Percentiles rank a stretch among this genome's conserved stretches.
Evolutionary conservation across 2,888 invertebrate species (phyloP).

Genomic region (Autographa gamma): DNA sequence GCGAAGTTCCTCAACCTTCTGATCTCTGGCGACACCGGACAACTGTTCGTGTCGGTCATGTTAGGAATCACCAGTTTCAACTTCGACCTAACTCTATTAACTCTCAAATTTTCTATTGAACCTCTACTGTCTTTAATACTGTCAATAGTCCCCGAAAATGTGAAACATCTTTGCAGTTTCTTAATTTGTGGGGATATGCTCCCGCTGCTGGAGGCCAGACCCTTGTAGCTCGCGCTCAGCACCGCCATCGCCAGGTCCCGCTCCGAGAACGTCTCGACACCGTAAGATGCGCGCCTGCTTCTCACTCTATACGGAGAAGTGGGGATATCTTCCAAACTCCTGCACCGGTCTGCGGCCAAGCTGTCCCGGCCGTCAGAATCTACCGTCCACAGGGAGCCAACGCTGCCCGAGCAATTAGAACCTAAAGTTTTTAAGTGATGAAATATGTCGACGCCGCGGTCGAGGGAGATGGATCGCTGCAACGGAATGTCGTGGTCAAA

Average conservation of each 20-base stretch:
- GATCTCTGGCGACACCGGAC: constrained; percentile 70
- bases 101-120: constrained; percentile 51
- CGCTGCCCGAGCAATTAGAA: constrained; percentile 72
- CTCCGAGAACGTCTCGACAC: constrained; percentile 64
- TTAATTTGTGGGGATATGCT: constrained; percentile 75
- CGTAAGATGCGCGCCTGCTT: constrained; percentile 83
- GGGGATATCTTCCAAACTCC: constrained; percentile 83
- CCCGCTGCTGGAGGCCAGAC: constrained; percentile 67
- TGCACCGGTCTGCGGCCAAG: constrained; percentile 67
- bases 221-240: constrained; percentile 77
- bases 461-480: constrained; percentile 80
- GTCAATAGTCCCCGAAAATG: constrained; percentile 70
- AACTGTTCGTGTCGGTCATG: constrained; percentile 55
- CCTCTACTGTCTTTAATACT: constrained; percentile 59
- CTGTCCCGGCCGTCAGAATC: constrained; percentile 68
- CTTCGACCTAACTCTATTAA: constrained; percentile 26
- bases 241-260: constrained; percentile 71
- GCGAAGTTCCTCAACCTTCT: constrained; percentile 67
- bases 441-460: constrained; percentile 79
- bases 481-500: constrained; percentile 77
- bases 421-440: constrained; percentile 76
- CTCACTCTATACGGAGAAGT: constrained; percentile 78
- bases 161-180: constrained; percentile 77
- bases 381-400: constrained; percentile 76
- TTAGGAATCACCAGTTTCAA: constrained; percentile 47